Conservation (phyloP, 1,140 invertebrate genomes). For the Drosophila parvula region DNA sequence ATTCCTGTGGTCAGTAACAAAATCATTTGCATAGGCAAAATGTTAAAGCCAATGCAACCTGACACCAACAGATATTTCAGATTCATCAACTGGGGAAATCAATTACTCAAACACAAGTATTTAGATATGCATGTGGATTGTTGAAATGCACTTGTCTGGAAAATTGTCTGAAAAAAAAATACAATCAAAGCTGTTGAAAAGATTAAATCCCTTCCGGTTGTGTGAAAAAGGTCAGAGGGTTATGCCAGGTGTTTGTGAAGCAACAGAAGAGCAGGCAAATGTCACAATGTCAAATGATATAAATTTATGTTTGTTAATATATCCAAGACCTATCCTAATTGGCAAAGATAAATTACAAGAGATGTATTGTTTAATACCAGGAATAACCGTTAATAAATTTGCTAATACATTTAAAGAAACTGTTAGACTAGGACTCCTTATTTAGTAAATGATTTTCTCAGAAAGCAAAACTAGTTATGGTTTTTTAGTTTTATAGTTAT, state of each 20-base stretch:
- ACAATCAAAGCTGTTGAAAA: slow-evolving; percentile 15
- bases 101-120: slow-evolving; percentile 42
- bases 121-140: slow-evolving; percentile 19
- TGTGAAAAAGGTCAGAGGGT: slow-evolving; percentile 13
- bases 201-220: slow-evolving; percentile 22
- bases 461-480: no score
- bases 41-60: slow-evolving; percentile 20
- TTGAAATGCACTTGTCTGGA: slow-evolving; percentile 35
- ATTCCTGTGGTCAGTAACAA: slow-evolving; percentile 22
- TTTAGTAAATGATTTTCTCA: no score
- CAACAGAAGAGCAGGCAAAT: background rate
- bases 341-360: background rate
- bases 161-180: slow-evolving; percentile 18
- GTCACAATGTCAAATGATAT: background rate
- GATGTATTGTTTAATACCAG: background rate
- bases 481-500: no score
- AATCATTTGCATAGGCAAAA: slow-evolving; percentile 22
- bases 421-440: no score
- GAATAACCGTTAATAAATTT: no score
- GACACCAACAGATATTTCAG: slow-evolving; percentile 11
- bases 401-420: no score
- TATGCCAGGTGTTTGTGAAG: background rate
- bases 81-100: slow-evolving; percentile 40
- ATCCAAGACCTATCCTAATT: no score
- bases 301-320: background rate